Percentiles rank a stretch among this genome's conserved stretches.
These are phyloP conservation scores for Drosophila parabipectinata DNA, from an alignment of 1,140 invertebrate species.

Conservation along the genomic window DNA sequence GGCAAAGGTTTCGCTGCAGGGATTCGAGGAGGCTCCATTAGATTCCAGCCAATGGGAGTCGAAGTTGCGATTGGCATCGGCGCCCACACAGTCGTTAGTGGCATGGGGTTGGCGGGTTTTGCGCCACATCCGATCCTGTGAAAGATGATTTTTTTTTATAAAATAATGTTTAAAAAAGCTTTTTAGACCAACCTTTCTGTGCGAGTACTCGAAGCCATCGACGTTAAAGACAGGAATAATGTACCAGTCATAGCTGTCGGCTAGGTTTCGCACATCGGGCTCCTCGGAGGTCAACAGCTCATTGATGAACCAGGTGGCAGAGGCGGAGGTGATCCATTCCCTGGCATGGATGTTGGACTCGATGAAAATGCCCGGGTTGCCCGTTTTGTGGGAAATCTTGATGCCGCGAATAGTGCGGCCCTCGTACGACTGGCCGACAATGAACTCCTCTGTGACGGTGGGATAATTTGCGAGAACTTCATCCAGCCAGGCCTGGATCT, in stretches of 20 bases:
- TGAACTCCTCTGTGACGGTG: constrained; percentile 55
- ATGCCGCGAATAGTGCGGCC: constrained; percentile 86
- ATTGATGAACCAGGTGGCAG: constrained; percentile 86
- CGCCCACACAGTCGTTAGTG: constrained; percentile 85
- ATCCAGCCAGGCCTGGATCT: constrained; percentile 85
- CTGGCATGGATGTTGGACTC: constrained; percentile 86
- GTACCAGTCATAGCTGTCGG: constrained; percentile 86
- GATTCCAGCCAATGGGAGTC: constrained; percentile 87
- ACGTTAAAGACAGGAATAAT: constrained; percentile 89
- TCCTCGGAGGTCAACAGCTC: constrained; percentile 82
- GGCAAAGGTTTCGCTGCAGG: constrained; percentile 89
- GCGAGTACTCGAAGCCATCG: constrained; percentile 89
- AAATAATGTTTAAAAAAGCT: not conserved
- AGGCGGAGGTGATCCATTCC: constrained; percentile 87
- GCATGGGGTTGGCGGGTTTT: constrained; percentile 84
- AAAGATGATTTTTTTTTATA: not conserved
- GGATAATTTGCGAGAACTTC: constrained; percentile 79
- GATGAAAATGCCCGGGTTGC: constrained; percentile 85
- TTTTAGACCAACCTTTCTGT: constrained; percentile 70
- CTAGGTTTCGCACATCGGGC: constrained; percentile 76
- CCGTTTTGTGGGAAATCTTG: constrained; percentile 86
- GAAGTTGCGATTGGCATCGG: constrained; percentile 89
- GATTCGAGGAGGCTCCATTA: constrained; percentile 67
- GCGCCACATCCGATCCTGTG: constrained; percentile 85
- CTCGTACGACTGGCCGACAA: constrained; percentile 85